A percentile compares a stretch with the other conserved stretches of the same genome.
These are phyloP conservation scores for Zaprionus inermis DNA, from an alignment of 1,140 invertebrate genomes.

Conservation along the genomic window DNA sequence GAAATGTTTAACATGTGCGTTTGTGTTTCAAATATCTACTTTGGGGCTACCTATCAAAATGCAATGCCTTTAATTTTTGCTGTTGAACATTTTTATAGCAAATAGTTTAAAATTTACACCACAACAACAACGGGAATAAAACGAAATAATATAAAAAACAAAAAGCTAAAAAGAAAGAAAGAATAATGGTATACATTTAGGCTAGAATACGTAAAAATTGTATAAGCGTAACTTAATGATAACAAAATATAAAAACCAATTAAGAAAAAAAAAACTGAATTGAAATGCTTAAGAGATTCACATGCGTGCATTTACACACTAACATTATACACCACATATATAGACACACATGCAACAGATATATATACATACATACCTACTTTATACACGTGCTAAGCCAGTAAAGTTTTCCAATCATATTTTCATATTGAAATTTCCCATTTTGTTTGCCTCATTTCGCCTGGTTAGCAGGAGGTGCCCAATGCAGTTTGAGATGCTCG, in stretches of 20 bases:
- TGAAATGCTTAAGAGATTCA: slow-evolving; percentile 55
- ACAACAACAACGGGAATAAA: slow-evolving; percentile 42
- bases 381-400: slow-evolving; percentile 48
- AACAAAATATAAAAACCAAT: slow-evolving; percentile 62
- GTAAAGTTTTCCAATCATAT: slow-evolving; percentile 63
- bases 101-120: slow-evolving; percentile 74
- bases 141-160: slow-evolving; percentile 42
- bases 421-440: slow-evolving; percentile 70
- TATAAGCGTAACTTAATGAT: slow-evolving; percentile 80
- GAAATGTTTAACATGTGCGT: slow-evolving; percentile 52
- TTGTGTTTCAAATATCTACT: slow-evolving; percentile 44
- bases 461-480: neutral
- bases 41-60: slow-evolving; percentile 58
- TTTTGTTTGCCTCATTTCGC: no score
- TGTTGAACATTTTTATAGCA: slow-evolving; percentile 68
- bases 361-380: slow-evolving; percentile 23
- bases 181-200: slow-evolving; percentile 74
- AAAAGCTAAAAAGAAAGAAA: slow-evolving; percentile 21
- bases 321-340: slow-evolving; percentile 35
- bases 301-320: slow-evolving; percentile 41
- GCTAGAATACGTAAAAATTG: slow-evolving; percentile 81
- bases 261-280: neutral
- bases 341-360: slow-evolving; percentile 16
- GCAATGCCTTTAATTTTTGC: slow-evolving; percentile 66
- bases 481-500: slow-evolving; percentile 40